Evolutionary conservation across 2,113 vertebrate species (phyloP), one percentile per base, ranked within the genome.

Genomic region (Pica pica): DNA sequence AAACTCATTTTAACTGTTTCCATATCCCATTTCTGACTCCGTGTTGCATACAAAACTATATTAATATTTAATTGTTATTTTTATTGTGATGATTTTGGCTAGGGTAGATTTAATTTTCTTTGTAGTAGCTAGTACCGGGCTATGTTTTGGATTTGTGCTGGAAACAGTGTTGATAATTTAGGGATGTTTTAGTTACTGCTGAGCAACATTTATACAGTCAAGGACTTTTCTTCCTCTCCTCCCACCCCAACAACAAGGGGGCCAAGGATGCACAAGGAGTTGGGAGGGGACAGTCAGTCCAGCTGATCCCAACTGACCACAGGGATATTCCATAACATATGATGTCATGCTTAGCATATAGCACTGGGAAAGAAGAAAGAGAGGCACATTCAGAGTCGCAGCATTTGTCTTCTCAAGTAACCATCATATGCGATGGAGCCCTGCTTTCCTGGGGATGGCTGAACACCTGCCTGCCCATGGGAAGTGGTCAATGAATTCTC

Each of bases 301-400:
- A 81, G 22, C 20, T 57, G 37, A 87, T 49, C 14, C 33, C 49
- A 44, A 11, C 8, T 16, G 61, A 63, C 20, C 33, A 63, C 12
- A 57, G 55, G 16, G 23, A 56, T 75, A 87, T 39, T 50, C 31
- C 20, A 20, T 8, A 63, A 37, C 27, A 49, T 22, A 39, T 11
- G 35, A 33, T 16, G 11, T 15, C 61, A 69, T 44, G 23, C 31
- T 68, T 35, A 49, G 47, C 47, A 39, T 19, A 16, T 14, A 39
- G 13, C 19, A 44, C 8, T 30, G 28, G 14, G 21, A 61, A 61
- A 87, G 20, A 69, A 61, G 11, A 31, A 63, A 76, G 17, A 39
- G 82, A n/a, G 27, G 16, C 0, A 0, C 1, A 0, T 42, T 56
- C 33, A 27, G 31, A 80, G 27, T 13, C 44, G 10, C 0, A 1